A percentile compares a stretch with the other conserved stretches of the same genome.
phyloP scores from a whole-genome alignment of 2,888 invertebrate species.

The Volucella inanis region DNA sequence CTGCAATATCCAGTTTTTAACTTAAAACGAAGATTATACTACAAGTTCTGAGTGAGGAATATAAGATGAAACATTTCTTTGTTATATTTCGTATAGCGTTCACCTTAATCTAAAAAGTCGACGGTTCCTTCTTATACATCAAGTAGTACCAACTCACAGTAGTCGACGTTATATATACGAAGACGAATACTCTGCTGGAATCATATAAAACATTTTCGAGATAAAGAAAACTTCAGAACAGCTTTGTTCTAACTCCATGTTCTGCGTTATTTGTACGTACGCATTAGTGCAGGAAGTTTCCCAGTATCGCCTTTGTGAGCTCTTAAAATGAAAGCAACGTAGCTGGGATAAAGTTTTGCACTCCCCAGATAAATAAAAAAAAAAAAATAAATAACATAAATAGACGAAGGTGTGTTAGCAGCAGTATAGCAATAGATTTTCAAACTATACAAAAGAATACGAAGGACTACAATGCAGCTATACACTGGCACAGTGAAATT shows the following conservation, averaged over 20 bases:
- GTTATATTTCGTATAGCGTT: conserved; percentile 15
- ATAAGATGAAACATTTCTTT: conserved; percentile 44
- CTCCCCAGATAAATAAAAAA: conserved; percentile 4
- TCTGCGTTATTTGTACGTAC: conserved; percentile 65
- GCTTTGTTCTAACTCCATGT: conserved; percentile 64
- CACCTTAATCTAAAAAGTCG: conserved; percentile 19
- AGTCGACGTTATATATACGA: no score
- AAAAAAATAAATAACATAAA: no score
- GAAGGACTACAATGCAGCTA: not conserved
- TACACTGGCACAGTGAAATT: not conserved
- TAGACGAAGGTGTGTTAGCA: conserved; percentile 28
- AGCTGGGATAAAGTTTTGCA: conserved; percentile 46
- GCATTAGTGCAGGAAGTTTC: conserved; percentile 72
- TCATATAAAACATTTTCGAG: conserved; percentile 65
- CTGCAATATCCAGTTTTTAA: not conserved
- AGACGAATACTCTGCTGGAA: conserved; percentile 22
- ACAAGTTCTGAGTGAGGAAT: conserved; percentile 42
- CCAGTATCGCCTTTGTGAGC: conserved; percentile 55
- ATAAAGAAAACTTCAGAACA: conserved; percentile 64
- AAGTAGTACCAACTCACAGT: not conserved
- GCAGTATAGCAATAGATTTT: conserved; percentile 59
- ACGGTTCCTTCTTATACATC: conserved; percentile 3
- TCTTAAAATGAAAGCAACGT: conserved; percentile 47
- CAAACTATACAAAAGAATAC: conserved; percentile 44
- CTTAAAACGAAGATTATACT: conserved; percentile 22